phyloP scores from a whole-genome alignment of 2,888 invertebrate species.

The Temnothorax ravouxi region DNA sequence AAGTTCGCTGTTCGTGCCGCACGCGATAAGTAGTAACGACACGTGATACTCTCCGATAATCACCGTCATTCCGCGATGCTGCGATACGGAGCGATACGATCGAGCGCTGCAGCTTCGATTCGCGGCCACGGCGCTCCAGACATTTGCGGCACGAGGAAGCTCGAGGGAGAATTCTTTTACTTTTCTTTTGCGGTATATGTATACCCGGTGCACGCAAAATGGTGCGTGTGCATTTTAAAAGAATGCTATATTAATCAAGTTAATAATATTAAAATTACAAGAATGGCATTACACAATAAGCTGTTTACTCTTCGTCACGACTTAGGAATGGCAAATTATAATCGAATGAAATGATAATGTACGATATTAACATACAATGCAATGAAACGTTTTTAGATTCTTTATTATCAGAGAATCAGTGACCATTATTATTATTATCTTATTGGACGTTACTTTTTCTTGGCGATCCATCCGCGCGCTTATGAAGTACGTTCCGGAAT shows the following conservation, averaged over 20 bases:
- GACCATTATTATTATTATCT: not conserved
- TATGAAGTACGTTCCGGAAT: conserved; percentile 28
- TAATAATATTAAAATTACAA: not conserved
- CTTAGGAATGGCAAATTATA: conserved; percentile 19
- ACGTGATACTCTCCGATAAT: conserved; percentile 62
- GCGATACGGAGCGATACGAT: conserved; percentile 43
- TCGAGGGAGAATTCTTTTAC: not conserved
- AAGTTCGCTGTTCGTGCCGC: conserved; percentile 66
- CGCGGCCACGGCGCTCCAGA: not conserved
- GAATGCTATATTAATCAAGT: not conserved
- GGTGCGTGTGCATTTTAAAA: not conserved
- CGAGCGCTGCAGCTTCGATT: conserved; percentile 21
- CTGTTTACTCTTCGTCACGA: not conserved
- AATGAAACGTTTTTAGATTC: not conserved
- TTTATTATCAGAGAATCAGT: not conserved
- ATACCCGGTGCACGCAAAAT: not conserved
- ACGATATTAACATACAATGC: conserved; percentile 7
- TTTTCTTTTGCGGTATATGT: not conserved
- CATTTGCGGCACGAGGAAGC: not conserved
- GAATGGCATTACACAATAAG: conserved; percentile 1
- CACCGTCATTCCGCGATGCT: conserved; percentile 49
- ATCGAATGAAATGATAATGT: not conserved
- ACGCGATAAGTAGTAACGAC: conserved; percentile 73
- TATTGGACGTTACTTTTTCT: not conserved
- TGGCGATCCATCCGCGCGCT: not conserved